These are phyloP conservation scores for Ispidina lecontei DNA, from an alignment of 2,797 vertebrate genomes.

Conservation along the genomic window DNA sequence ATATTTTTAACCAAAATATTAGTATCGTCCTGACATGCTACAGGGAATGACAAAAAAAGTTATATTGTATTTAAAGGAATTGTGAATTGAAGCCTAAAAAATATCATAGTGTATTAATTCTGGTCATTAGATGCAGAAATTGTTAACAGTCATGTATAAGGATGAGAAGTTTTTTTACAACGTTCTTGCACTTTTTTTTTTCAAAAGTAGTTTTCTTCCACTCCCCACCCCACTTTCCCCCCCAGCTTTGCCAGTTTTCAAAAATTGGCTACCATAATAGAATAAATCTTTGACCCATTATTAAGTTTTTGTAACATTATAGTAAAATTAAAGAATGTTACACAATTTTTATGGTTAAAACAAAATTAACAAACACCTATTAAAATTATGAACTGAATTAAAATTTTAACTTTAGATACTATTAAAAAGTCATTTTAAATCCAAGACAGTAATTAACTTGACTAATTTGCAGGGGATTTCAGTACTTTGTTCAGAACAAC, in stretches of 20 bases:
- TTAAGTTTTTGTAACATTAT: neutral
- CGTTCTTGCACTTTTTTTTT: neutral
- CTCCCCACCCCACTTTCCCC: no score
- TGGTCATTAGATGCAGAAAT: neutral
- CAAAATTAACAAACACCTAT: neutral
- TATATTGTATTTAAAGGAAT: neutral
- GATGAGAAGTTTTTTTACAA: neutral
- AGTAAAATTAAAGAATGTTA: neutral
- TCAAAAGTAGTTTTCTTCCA: neutral
- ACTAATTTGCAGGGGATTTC: neutral
- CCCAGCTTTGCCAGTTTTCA: neutral
- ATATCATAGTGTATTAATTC: neutral
- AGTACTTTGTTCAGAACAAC: neutral
- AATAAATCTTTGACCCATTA: neutral
- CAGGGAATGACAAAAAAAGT: neutral
- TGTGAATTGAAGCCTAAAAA: neutral
- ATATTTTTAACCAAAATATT: neutral
- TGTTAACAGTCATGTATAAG: neutral
- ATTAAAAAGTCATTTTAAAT: neutral
- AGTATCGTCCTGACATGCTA: neutral
- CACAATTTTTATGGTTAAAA: neutral
- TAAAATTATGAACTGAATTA: neutral
- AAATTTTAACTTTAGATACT: neutral
- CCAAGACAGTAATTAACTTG: neutral
- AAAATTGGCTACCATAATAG: neutral